A percentile compares a stretch with the other conserved stretches of the same genome.
Evolutionary conservation across 2,797 vertebrate species (phyloP).

Genomic region (Meda fulgida): DNA sequence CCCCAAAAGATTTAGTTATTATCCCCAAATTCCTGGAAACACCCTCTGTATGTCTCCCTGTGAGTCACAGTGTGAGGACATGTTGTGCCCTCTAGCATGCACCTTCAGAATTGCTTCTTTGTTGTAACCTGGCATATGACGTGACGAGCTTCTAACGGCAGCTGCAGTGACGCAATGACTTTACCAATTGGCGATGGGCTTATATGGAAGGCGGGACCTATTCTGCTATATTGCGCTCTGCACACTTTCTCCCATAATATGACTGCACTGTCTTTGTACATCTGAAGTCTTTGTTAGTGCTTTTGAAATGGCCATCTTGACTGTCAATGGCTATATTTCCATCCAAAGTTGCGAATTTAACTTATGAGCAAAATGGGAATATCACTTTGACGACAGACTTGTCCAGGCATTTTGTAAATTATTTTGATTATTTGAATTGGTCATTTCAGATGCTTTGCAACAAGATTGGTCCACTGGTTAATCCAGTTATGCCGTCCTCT

Average conservation of each 20-base stretch:
- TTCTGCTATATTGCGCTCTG: not conserved
- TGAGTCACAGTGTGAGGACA: not conserved
- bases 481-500: no score
- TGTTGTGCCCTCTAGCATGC: conserved; percentile 27
- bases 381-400: no score
- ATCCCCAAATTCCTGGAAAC: not conserved
- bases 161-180: not conserved
- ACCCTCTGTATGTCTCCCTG: not conserved
- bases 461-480: no score
- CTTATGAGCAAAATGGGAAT: no score
- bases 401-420: no score
- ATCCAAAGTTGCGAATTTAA: no score
- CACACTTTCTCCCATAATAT: not conserved
- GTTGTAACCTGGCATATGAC: conserved; percentile 28
- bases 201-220: not conserved
- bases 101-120: conserved; percentile 43
- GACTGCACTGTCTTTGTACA: not conserved
- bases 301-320: no score
- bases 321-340: no score
- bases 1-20: not conserved
- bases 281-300: not conserved
- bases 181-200: not conserved
- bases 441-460: no score
- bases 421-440: no score
- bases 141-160: not conserved